phyloP scores from a whole-genome alignment of 2,888 invertebrate species.

The Lithosia quadra region DNA sequence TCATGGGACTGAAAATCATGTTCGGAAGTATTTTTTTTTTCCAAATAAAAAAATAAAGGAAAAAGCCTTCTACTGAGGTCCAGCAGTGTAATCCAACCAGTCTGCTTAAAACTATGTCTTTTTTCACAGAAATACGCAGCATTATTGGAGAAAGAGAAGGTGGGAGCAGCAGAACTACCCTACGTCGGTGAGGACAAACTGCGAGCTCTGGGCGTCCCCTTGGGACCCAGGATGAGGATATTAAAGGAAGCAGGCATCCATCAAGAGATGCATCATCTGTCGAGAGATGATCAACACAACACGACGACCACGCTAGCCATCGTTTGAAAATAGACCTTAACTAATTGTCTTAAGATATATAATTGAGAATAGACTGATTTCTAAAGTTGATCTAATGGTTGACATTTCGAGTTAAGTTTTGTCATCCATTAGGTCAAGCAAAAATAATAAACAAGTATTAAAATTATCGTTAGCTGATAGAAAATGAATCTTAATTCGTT shows the following conservation, averaged over 20 bases:
- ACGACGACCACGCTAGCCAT: constrained; percentile 88
- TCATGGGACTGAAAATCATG: no score
- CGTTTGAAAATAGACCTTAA: constrained; percentile 69
- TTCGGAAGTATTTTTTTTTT: no score
- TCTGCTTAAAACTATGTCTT: background rate
- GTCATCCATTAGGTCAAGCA: background rate
- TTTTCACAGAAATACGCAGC: constrained; percentile 93
- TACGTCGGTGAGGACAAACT: constrained; percentile 96
- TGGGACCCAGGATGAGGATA: constrained; percentile 95
- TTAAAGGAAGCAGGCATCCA: constrained; percentile 93
- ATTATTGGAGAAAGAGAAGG: constrained; percentile 94
- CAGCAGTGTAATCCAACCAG: background rate
- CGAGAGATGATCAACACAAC: constrained; percentile 73
- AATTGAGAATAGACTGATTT: constrained; percentile 48
- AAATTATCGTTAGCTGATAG: constrained; percentile 4
- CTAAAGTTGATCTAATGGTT: constrained; percentile 11
- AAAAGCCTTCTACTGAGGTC: background rate
- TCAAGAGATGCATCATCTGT: constrained; percentile 83
- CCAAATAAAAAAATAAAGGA: no score
- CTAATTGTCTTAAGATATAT: constrained; percentile 23
- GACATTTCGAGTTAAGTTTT: background rate
- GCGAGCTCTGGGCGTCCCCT: constrained; percentile 95
- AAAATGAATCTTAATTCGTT: background rate
- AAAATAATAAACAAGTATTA: constrained; percentile 7
- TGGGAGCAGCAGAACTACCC: constrained; percentile 96